Evolutionary conservation across 2,888 invertebrate genomes (phyloP).

Genomic region (Norana najaformis): DNA sequence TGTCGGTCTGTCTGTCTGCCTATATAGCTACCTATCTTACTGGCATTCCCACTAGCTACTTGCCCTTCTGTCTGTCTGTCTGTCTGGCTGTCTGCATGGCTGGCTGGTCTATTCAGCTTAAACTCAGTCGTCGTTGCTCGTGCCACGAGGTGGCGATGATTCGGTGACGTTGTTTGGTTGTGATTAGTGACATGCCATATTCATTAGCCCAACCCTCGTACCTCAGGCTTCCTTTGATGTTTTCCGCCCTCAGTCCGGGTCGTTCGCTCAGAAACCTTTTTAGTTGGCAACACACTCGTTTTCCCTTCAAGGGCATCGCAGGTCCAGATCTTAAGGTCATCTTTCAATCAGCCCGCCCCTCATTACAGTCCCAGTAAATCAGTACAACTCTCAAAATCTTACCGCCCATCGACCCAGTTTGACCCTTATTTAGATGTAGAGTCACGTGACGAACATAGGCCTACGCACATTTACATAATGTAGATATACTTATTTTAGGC

Average conservation of each 20-base stretch:
- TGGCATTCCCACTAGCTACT: too few relatives aligned
- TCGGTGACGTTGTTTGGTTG: constrained; percentile 10
- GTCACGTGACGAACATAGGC: background rate
- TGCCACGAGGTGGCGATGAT: background rate
- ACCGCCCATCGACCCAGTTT: background rate
- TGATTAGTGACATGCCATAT: constrained; percentile 14
- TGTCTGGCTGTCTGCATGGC: background rate
- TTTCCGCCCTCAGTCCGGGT: background rate
- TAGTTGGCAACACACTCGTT: background rate
- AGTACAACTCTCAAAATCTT: background rate
- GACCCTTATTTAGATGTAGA: background rate
- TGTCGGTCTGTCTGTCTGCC: too few relatives aligned
- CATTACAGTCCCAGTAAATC: background rate
- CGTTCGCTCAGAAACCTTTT: background rate
- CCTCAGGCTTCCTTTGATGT: background rate
- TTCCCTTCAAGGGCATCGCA: background rate
- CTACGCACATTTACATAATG: background rate
- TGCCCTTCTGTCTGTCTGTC: background rate
- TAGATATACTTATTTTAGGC: background rate
- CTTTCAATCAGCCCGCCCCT: background rate
- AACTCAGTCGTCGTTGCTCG: background rate
- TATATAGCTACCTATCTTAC: too few relatives aligned
- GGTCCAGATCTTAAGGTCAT: background rate
- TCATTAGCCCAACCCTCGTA: background rate
- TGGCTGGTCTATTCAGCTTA: too few relatives aligned